These are phyloP conservation scores for Echinarachnius parma DNA, from an alignment of 53 echinoderm and acorn worm species.

Conservation along the genomic window DNA sequence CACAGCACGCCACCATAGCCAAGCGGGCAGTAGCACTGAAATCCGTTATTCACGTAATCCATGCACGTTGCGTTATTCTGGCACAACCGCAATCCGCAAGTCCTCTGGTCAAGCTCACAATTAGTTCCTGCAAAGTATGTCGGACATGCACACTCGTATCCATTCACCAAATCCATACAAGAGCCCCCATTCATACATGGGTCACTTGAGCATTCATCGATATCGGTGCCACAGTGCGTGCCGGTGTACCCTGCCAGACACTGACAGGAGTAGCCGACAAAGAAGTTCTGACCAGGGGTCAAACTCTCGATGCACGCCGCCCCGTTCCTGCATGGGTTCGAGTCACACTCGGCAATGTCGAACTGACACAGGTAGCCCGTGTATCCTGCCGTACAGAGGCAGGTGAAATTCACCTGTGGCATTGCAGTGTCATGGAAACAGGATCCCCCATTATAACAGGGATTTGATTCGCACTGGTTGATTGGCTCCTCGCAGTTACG, in stretches of 20 bases:
- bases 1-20: conserved; percentile 79
- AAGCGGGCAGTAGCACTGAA: conserved; percentile 60
- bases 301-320: conserved; percentile 68
- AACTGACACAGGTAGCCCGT: conserved; percentile 65
- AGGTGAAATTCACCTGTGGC: conserved; percentile 76
- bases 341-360: conserved; percentile 76
- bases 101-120: conserved; percentile 83
- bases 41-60: conserved; percentile 61
- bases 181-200: conserved; percentile 68
- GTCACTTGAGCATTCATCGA: conserved; percentile 72
- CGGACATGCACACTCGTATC: conserved; percentile 65
- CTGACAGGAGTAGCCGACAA: conserved; percentile 75
- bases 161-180: conserved; percentile 63
- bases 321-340: conserved; percentile 75
- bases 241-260: conserved; percentile 80
- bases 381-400: conserved; percentile 69
- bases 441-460: conserved; percentile 73
- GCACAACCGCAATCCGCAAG: conserved; percentile 65
- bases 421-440: conserved; percentile 69
- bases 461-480: conserved; percentile 77
- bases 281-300: conserved; percentile 54
- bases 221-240: conserved; percentile 64
- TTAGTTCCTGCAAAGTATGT: conserved; percentile 57
- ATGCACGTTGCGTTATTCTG: conserved; percentile 67
- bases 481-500: conserved; percentile 72